Base-by-base conservation (phyloP, 2,113 vertebrate species). In the Gambusia holbrooki region DNA sequence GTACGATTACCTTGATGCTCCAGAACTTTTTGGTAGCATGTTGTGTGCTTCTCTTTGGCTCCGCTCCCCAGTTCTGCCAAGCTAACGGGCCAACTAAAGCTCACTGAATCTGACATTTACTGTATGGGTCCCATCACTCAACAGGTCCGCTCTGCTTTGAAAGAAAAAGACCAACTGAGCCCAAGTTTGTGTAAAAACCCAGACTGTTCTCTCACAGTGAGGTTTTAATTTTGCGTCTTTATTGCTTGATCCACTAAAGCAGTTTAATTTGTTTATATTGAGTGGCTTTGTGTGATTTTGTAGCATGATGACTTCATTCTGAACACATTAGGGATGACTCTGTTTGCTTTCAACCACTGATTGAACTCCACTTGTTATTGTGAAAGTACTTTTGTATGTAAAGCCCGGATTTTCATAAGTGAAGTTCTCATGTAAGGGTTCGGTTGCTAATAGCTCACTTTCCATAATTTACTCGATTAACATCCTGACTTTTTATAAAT, bases 281-380 rank as follows among this genome's bases (percentile, higher is more conserved):
- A 88, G 80, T 22, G 35, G 72, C 68, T 77, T 73, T 68, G 54
- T 84, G 75, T 86, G 78, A 83, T 89, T 85, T 83, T 62, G 30
- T 63, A 76, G 45, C 25, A 58, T 48, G 33, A 74, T 90, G 87
- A 93, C 83, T 87, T 88, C 87, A 91, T 80, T 79, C 70, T 62
- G 63, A 61, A 33, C 64, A 84, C 54, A 76, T 78, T 82, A 76
- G 67, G 48, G 68, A 65, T 22, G 32, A 75, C 69, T 58, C 81
- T 80, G 54, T 73, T 82, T 54, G 37, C 72, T 82, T 80, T 73
- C 71, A 82, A 74, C 73, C 81, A 71, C 61, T 69, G 69, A 85
- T 68, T 82, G 76, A 75, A 79, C 42, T 35, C 22, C 63, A 51
- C 79, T 76, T 81, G 70, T 76, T 82, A 60, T 76, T 84, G 84